Base-by-base conservation (phyloP, 1,140 invertebrate genomes). In the Muscidifurax raptorellus region DNA sequence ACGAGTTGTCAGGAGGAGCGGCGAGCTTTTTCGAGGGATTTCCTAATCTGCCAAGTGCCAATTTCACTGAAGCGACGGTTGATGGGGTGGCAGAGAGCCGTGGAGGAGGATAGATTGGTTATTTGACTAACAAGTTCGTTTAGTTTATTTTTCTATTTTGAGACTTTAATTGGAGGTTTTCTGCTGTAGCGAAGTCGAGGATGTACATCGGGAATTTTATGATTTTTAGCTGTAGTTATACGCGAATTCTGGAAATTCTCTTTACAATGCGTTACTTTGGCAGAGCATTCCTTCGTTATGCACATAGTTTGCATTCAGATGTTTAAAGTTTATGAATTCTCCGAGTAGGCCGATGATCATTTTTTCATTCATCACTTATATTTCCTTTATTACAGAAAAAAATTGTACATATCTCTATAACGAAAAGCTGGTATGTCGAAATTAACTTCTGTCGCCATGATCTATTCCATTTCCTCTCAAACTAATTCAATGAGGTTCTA, bases 41-140 rank as follows among this genome's bases (percentile, higher is more conserved):
- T 44, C 18, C 74, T 47, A 76, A 76, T 76, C 74, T 76, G 10
- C 74, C 22, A 25, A 76, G 74, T 76, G 74, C 74, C 74, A 44
- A 76, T 76, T 76, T 44, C 74, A 47, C 30, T 40, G 52, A 0
- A 59, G 22, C 22, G 22, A 59, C 18, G 5, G 4, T n/a, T 59
- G 52, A 59, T n/a, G 22, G 22, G 36, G 18, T 47, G 44, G 3
- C 15, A 3, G 15, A 59, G 22, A 59, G 12, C 0, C 12, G 13
- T 52, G 13, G 52, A 4, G 5, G 52, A 59, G 22, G 22, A 7
- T 22, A 15, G 15, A 47, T 47, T 47, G 15, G 15, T 12, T 15
- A 2, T 15, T 47, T n/a, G n/a, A n/a, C n/a, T n/a, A n/a, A n/a
- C n/a, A n/a, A n/a, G n/a, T n/a, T n/a, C n/a, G n/a, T n/a, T n/a